Base-by-base conservation (phyloP, 2,797 vertebrate species). In the Lutra lutra region DNA sequence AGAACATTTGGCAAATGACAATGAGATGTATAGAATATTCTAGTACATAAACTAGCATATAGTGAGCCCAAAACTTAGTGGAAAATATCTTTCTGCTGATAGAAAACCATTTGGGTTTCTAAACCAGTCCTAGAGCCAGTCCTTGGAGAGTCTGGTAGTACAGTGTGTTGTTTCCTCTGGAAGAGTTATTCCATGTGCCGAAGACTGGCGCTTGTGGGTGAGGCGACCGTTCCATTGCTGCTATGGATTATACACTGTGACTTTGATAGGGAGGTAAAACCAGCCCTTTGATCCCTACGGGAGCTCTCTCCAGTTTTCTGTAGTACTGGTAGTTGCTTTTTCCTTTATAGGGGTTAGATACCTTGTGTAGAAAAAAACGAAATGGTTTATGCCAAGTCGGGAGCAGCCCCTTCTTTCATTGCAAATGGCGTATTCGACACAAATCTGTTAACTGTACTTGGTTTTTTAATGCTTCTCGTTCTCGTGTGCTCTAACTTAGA, bases 401-500 rank as follows among this genome's bases (percentile, higher is more conserved):
- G n/a, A 38, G 4, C 7, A 40, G 20, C 73, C 9, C 46, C 40
- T 66, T 77, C 38, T 89, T 56, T 80, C 75, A 0, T 7, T 89
- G 58, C 73, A 93, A 54, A 75, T 60, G 56, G 29, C 32, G 5
- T 51, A 12, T 78, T 64, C 68, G 25, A 32, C 25, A 51, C 32
- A 58, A 7, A 0, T 86, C 78, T 94, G 77, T 91, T 75, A 18
- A 89, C 70, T 62, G 3, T n/a, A 7, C 18, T 54, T 73, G 25
- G 29, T 35, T 88, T 58, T 83, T 20, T 93, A 35, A 95, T 94
- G 80, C 72, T 85, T 54, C 54, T 96, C 89, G 2, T 89, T 6
- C 21, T 51, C 70, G 15, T 40, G 51, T 60, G 88, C 60, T 94
- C 48, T 87, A 6, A 70, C 48, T 77, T 62, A 86, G 73, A 46